Evolutionary conservation across 2,888 invertebrate species (phyloP), one percentile per base, ranked within the genome.

Genomic region (Cyrtodaria siliqua): DNA sequence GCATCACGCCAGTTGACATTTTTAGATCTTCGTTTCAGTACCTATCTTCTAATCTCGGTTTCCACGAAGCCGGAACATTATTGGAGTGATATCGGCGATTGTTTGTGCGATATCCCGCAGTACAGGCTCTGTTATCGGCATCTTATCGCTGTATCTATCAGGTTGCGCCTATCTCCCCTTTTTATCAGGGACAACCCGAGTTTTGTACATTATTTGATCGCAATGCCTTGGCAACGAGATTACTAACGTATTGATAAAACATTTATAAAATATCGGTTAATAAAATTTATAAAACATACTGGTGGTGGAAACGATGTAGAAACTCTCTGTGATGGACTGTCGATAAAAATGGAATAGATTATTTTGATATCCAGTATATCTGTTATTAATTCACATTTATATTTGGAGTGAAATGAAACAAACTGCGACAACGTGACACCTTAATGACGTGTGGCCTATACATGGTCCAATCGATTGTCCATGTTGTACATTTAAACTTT

Each of bases 221-320:
- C 27, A 66, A 24, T 62, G 57, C 60, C 72, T 55, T 77, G 64
- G 77, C 24, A 68, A 77, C 72, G 40, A 72, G 77, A 77, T 77
- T 64, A 72, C 27, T 59, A 12, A 24, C 63, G 53, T 72, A 68
- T 68, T 68, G 77, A 77, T 71, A 53, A 55, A 55, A 29, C 52
- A 47, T 38, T 63, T 68, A 63, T 52, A 53, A 61, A 33, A 33
- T 33, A 33, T 33, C 33, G 12, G 33, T 33, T 33, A 33, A 33
- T 33, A 12, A 33, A 24, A 23, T 50, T 53, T 53, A 16, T 6
- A 20, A 57, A 57, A 38, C 40, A 38, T 16, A 23, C 56, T 56
- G 23, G 4, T 33, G 4, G 33, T 33, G 33, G 33, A 33, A 12
- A 4, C 33, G 33, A 33, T 33, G 33, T 8, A 33, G 33, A 8